Base-by-base conservation (phyloP, 2,888 invertebrate species). In the Lordiphosa fenestrarum region DNA sequence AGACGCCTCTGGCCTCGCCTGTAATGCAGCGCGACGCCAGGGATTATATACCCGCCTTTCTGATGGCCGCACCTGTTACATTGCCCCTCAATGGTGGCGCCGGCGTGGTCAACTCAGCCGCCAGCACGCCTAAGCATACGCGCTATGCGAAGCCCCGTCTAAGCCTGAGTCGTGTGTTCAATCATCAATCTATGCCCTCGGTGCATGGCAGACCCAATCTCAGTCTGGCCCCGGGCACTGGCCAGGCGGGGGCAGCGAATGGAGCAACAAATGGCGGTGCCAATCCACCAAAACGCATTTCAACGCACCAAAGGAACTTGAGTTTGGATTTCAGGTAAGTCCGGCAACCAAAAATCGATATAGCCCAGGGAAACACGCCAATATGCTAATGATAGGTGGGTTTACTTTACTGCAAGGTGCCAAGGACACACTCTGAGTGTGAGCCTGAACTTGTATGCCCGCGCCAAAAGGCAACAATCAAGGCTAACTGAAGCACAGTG, bases 241-340 rank as follows among this genome's bases (percentile, higher is more conserved):
- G 59, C 53, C 54, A 40, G 44, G 55, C 62, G 25, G 58, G 30
- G 23, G 63, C 15, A 40, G 39, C 51, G 7, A 44, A 5, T 53
- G 68, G n/a, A 52, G 66, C 9, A 30, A 7, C 30, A 9, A 30
- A 30, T 30, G 30, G 52, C 19, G 68, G 61, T 53, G 72, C 65
- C 25, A 76, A 84, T 74, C 84, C 86, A 33, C 87, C 88, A 3
- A 89, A 89, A 59, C 85, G 90, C 49, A 74, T 89, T 66, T 90
- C 91, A 62, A 90, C 91, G 52, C 96, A 96, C 90, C 96, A 96
- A 90, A 93, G 96, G 88, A 96, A 96, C 90, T 93, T 96, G 86
- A 96, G 96, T 88, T 91, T 96, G 89, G 96, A 96, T 90, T 96
- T 96, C 90, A 94, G 95, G 96, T 96, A 66, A 88, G 89, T 53